A percentile compares a stretch with the other conserved stretches of the same genome.
phyloP scores from a whole-genome alignment of 2,113 vertebrate species.

The Thryonomys swinderianus region DNA sequence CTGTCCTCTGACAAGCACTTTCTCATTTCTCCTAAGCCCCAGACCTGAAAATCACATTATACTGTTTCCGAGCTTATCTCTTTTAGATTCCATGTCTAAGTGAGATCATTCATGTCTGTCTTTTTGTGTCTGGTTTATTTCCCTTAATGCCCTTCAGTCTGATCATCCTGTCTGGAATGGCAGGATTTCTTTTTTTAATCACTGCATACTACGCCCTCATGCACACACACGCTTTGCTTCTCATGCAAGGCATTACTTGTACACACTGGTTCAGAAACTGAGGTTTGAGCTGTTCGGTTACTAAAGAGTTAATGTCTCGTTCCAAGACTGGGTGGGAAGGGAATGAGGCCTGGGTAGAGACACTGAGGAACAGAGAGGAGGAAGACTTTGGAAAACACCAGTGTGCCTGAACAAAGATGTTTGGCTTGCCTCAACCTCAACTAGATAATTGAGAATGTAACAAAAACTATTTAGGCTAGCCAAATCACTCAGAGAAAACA shows the following conservation, averaged over 20 bases:
- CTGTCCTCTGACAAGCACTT: not conserved
- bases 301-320: not conserved
- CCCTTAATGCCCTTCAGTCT: not conserved
- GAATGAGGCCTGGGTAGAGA: not conserved
- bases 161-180: not conserved
- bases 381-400: not conserved
- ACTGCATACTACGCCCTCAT: not conserved
- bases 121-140: not conserved
- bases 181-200: not conserved
- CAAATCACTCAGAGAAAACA: not conserved
- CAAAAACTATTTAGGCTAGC: not conserved
- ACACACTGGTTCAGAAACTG: not conserved
- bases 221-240: not conserved
- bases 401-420: not conserved
- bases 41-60: not conserved
- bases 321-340: not conserved
- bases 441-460: not conserved
- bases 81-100: not conserved
- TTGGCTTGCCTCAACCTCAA: constrained; percentile 29
- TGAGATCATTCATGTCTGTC: not conserved
- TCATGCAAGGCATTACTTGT: not conserved
- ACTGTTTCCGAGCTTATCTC: not conserved
- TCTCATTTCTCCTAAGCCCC: not conserved
- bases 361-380: not conserved
- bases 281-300: not conserved